phyloP scores from a whole-genome alignment of 2,888 invertebrate species.

The Ctena decussata region DNA sequence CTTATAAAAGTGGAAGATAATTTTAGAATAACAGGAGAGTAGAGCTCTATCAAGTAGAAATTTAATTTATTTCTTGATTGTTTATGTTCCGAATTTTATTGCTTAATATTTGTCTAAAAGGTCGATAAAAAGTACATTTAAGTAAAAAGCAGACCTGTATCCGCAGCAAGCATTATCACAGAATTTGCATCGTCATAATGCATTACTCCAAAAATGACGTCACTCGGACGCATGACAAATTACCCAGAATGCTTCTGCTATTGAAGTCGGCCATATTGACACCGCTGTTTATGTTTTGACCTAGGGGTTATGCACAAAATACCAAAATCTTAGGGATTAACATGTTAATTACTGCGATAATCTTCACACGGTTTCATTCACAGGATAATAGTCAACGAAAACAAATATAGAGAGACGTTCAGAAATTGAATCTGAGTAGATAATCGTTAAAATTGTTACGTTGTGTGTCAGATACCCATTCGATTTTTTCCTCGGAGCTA shows the following conservation, averaged over 20 bases:
- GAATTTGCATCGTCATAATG: no score
- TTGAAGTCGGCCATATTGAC: conserved; percentile 72
- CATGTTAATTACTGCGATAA: not conserved
- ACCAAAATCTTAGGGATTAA: not conserved
- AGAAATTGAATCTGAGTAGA: not conserved
- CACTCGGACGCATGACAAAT: conserved; percentile 57
- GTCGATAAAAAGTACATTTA: no score
- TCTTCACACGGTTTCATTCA: not conserved
- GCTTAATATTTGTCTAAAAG: no score
- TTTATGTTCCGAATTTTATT: no score
- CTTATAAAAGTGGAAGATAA: no score
- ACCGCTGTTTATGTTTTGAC: conserved; percentile 40
- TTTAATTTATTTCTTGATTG: no score
- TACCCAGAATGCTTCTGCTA: conserved; percentile 68
- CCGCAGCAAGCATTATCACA: no score
- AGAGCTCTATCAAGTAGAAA: no score
- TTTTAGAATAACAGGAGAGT: no score
- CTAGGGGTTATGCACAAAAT: conserved; percentile 15
- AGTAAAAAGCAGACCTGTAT: no score
- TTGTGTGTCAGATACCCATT: not conserved
- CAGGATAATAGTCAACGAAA: not conserved
- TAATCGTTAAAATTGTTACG: not conserved
- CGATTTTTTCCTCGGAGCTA: not conserved
- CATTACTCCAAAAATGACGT: conserved; percentile 38
- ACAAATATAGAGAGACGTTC: not conserved